Evolutionary conservation across 2,888 invertebrate genomes (phyloP).

Genomic region (Coenonympha glycerion): DNA sequence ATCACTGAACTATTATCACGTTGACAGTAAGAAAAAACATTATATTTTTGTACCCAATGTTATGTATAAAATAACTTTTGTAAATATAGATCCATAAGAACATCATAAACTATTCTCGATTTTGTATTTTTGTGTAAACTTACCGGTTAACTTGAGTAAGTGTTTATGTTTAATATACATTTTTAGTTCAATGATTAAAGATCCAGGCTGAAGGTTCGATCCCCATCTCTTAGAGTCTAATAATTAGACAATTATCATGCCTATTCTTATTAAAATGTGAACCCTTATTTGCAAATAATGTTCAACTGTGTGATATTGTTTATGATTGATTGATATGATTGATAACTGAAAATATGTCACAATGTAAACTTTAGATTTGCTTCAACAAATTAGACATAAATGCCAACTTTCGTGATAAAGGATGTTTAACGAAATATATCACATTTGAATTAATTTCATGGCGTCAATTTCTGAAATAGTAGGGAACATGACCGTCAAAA

Average conservation of each 20-base stretch:
- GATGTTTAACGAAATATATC: not conserved
- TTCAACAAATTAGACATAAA: too few species aligned
- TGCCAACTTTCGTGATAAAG: not conserved
- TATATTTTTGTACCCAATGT: conserved; percentile 20
- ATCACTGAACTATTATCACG: not conserved
- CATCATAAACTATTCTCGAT: not conserved
- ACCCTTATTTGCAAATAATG: too few species aligned
- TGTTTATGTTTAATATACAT: not conserved
- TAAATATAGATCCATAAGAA: conserved; percentile 22
- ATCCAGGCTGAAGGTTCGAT: too few species aligned
- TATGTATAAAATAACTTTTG: conserved; percentile 15
- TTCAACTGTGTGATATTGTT: too few species aligned
- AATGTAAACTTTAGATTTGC: too few species aligned
- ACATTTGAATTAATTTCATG: not conserved
- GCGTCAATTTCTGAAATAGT: conserved; percentile 16
- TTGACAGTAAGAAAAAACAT: conserved; percentile 5
- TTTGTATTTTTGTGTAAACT: not conserved
- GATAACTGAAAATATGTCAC: too few species aligned
- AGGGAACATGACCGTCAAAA: not conserved
- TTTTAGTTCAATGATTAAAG: too few species aligned
- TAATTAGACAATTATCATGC: too few species aligned
- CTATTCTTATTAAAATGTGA: too few species aligned
- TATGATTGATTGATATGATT: too few species aligned
- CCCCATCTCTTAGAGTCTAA: too few species aligned
- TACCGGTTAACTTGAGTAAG: not conserved